Evolutionary conservation across 2,113 vertebrate genomes (phyloP).

Genomic region (Prolemur simus): DNA sequence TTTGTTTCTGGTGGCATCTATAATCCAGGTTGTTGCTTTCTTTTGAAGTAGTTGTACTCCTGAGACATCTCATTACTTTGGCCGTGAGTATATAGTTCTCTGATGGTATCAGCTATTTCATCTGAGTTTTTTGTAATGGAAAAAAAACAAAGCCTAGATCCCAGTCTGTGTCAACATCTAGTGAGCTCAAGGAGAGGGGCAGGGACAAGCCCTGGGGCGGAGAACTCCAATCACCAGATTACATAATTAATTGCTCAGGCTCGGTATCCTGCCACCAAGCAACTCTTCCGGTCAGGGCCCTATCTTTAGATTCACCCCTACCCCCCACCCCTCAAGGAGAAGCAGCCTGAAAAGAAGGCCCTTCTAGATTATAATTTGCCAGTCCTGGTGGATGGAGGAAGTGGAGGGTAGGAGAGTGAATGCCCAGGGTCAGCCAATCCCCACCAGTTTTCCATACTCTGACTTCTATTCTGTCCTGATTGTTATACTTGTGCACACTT

Average conservation of each 20-base stretch:
- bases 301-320: not conserved
- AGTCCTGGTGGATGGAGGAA: not conserved
- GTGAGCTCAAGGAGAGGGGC: not conserved
- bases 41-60: conserved; percentile 3
- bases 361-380: not conserved
- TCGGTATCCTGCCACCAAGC: not conserved
- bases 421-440: not conserved
- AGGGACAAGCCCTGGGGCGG: not conserved
- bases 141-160: not conserved
- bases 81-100: conserved; percentile 21
- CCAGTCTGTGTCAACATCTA: not conserved
- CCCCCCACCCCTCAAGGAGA: not conserved
- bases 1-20: not conserved
- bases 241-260: not conserved
- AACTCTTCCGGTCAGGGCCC: not conserved
- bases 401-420: not conserved
- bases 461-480: not conserved
- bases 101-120: conserved; percentile 14
- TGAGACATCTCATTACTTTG: conserved; percentile 5
- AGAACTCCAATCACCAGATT: not conserved
- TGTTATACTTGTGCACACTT: not conserved
- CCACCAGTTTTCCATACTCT: not conserved
- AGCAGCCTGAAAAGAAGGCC: not conserved
- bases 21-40: conserved; percentile 16
- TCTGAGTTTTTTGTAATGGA: not conserved